A percentile compares a stretch with the other conserved stretches of the same genome.
Evolutionary conservation across 2,888 invertebrate species (phyloP).

Genomic region (Teinopalpus imperialis): DNA sequence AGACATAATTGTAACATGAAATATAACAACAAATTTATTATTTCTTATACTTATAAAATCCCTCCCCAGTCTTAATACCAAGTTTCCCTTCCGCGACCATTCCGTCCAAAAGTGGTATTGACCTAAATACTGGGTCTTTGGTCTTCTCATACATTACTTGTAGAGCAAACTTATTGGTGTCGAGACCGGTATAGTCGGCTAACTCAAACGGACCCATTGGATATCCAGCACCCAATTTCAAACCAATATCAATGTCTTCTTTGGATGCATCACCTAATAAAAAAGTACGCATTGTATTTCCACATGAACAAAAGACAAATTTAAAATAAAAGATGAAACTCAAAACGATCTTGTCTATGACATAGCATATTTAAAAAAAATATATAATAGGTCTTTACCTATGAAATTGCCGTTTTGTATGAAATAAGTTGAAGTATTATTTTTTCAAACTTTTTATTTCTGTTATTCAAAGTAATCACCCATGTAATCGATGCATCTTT

Average conservation of each 20-base stretch:
- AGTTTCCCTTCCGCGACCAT: slow-evolving; percentile 90
- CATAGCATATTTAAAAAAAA: no score
- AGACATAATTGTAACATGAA: no score
- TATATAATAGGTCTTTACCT: no score
- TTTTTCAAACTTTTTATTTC: no score
- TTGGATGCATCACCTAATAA: slow-evolving; percentile 87
- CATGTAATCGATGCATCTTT: no score
- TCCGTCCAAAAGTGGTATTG: slow-evolving; percentile 84
- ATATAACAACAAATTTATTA: slow-evolving; percentile 32
- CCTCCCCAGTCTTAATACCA: slow-evolving; percentile 91
- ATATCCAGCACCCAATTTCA: slow-evolving; percentile 95
- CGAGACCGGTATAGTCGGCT: slow-evolving; percentile 92
- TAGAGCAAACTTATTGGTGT: slow-evolving; percentile 89
- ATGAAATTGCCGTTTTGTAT: no score
- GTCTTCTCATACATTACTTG: slow-evolving; percentile 89
- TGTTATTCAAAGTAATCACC: no score
- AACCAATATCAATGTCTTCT: slow-evolving; percentile 92
- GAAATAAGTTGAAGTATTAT: no score
- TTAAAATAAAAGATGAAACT: no score
- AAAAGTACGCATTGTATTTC: no score
- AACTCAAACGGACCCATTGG: slow-evolving; percentile 96
- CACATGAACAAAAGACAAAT: no score
- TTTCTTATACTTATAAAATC: slow-evolving; percentile 89
- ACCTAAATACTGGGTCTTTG: slow-evolving; percentile 70
- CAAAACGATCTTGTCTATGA: no score